Conservation (phyloP, 1,140 invertebrate species). For the Brachionus koreanus region DNA sequence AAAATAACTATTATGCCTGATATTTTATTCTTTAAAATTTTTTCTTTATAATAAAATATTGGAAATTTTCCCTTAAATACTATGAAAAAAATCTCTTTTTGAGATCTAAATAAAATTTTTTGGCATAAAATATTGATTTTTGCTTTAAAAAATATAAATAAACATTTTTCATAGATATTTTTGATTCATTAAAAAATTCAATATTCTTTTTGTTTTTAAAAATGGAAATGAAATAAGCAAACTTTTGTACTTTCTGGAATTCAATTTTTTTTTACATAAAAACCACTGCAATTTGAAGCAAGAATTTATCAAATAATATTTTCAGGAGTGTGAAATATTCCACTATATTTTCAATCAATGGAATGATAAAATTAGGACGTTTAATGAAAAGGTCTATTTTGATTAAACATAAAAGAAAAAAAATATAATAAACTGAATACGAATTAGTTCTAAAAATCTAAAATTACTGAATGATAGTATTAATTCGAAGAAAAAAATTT, state of each 20-base stretch:
- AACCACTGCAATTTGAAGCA: background rate
- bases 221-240: background rate
- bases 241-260: background rate
- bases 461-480: background rate
- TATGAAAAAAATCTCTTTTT: too few relatives aligned
- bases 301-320: background rate
- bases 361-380: background rate
- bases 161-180: too few relatives aligned
- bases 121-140: too few relatives aligned
- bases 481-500: background rate
- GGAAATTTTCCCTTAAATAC: too few relatives aligned
- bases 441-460: background rate
- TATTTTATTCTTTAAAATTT: too few relatives aligned
- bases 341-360: background rate
- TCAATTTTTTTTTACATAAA: background rate
- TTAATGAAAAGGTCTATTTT: background rate
- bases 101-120: too few relatives aligned
- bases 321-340: background rate
- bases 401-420: background rate
- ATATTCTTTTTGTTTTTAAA: too few relatives aligned
- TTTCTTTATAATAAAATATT: too few relatives aligned
- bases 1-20: too few relatives aligned
- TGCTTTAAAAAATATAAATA: too few relatives aligned
- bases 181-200: background rate
- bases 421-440: too few relatives aligned